Conservation (phyloP, 2,113 vertebrate genomes). For the Ramphastos sulfuratus region DNA sequence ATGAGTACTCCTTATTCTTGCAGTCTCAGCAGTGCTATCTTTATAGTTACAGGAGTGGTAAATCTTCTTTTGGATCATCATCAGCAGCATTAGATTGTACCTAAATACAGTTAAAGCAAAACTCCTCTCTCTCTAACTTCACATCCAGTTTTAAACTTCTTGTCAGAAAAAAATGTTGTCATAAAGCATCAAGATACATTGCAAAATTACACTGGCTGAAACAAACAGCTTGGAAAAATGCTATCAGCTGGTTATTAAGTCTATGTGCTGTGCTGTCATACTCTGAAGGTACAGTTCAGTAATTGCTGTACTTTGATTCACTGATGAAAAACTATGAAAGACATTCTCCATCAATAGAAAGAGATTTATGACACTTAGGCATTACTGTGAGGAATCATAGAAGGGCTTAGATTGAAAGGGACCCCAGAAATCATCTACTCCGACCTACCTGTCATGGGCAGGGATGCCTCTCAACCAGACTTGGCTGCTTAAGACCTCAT, state of each 20-base stretch:
- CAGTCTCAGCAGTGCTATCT: constrained; percentile 20
- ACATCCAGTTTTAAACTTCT: background rate
- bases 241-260: background rate
- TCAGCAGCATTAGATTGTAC: background rate
- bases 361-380: background rate
- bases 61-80: constrained; percentile 26
- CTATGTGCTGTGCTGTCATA: background rate
- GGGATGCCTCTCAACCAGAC: too few species aligned
- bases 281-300: background rate
- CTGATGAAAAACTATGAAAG: background rate
- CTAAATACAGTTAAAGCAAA: constrained; percentile 24
- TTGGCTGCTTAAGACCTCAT: too few species aligned
- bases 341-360: background rate
- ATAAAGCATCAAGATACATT: background rate
- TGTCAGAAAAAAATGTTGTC: background rate
- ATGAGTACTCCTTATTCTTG: constrained; percentile 25
- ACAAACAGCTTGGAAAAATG: background rate
- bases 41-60: constrained; percentile 8
- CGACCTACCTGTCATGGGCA: too few species aligned
- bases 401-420: too few species aligned
- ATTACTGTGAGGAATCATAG: background rate
- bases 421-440: too few species aligned
- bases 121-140: background rate
- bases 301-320: background rate
- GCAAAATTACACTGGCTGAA: background rate